phyloP scores from a whole-genome alignment of 2,113 vertebrate species.

The Pseudorasbora parva region DNA sequence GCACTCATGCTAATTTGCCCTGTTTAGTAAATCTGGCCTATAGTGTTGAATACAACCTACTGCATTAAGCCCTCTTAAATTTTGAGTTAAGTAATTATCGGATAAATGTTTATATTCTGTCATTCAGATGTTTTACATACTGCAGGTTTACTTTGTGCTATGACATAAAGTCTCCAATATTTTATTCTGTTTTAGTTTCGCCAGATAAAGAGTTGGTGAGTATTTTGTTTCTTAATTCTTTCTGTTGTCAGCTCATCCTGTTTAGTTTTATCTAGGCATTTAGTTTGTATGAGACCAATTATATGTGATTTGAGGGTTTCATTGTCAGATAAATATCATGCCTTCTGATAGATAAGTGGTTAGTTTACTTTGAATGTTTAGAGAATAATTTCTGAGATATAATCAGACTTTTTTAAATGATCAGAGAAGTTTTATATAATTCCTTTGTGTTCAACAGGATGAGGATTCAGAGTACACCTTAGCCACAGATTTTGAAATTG shows the following conservation, averaged over 20 bases:
- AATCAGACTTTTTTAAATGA: neutral
- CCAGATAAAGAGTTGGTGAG: slow-evolving; percentile 91
- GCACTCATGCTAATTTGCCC: no score
- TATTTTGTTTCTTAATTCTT: slow-evolving; percentile 27
- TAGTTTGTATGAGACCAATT: neutral
- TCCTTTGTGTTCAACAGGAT: slow-evolving; percentile 76
- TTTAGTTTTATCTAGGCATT: neutral
- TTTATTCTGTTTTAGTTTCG: slow-evolving; percentile 77
- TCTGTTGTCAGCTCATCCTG: neutral
- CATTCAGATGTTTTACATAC: neutral
- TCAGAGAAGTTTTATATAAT: neutral
- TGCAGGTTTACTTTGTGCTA: neutral
- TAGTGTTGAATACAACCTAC: no score
- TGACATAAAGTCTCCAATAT: neutral
- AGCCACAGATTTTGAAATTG: slow-evolving; percentile 96
- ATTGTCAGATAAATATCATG: neutral
- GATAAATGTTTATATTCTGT: neutral
- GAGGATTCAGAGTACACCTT: slow-evolving; percentile 94
- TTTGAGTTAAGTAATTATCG: no score
- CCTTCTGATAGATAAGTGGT: neutral
- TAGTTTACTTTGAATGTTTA: neutral
- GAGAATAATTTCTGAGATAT: neutral
- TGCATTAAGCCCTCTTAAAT: no score
- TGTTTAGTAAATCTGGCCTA: no score
- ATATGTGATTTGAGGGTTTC: neutral